Conservation (phyloP, 1,140 invertebrate genomes). For the Drosophila equinoxialis region DNA sequence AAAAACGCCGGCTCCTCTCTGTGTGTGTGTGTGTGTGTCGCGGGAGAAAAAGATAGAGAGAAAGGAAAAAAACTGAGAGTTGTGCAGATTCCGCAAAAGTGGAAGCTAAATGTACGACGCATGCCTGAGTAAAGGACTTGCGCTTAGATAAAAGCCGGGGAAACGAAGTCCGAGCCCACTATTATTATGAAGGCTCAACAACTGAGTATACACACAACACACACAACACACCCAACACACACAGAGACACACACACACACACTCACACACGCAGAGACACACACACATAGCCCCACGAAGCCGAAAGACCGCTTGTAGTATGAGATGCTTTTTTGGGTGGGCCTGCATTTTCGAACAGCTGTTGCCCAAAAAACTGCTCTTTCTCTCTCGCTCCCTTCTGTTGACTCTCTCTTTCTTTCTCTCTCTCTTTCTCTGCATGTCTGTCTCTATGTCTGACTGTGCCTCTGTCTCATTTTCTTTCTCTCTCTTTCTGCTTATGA, state of each 20-base stretch:
- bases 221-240: background rate
- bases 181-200: conserved; percentile 58
- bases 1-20: background rate
- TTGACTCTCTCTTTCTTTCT: background rate
- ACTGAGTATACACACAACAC: conserved; percentile 61
- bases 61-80: background rate
- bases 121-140: conserved; percentile 39
- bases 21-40: background rate
- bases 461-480: background rate
- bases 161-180: conserved; percentile 21
- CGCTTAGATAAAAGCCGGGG: conserved; percentile 54
- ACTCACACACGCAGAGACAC: background rate
- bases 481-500: conserved; percentile 33
- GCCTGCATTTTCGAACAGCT: conserved; percentile 63
- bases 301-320: background rate
- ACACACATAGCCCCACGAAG: background rate
- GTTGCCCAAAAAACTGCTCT: conserved; percentile 35
- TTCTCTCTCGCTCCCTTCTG: background rate
- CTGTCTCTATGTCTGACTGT: background rate
- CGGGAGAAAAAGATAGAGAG: background rate
- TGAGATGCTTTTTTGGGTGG: conserved; percentile 39
- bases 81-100: conserved; percentile 61
- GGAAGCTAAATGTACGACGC: conserved; percentile 36
- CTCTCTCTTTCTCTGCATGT: conserved; percentile 18
- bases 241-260: background rate